Percentiles rank a stretch among this genome's conserved stretches.
Conservation (phyloP, 2,797 vertebrate genomes). For the Lepilemur ruficaudatus region DNA sequence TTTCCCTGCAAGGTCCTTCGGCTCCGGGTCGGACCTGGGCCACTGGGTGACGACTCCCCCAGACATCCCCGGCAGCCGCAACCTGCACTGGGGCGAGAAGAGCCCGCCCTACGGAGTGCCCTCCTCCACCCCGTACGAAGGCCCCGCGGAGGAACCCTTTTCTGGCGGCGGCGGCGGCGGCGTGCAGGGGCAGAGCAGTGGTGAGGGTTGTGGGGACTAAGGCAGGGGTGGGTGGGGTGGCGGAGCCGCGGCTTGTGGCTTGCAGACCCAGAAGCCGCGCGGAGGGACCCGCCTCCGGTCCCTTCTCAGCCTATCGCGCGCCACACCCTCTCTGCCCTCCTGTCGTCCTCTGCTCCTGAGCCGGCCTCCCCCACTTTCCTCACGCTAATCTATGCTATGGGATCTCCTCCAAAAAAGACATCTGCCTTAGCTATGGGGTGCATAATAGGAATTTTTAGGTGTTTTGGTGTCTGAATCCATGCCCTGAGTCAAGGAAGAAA, state of each 20-base stretch:
- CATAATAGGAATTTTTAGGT: neutral
- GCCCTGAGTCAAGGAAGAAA: neutral
- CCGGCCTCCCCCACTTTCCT: neutral
- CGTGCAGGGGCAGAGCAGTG: slow-evolving; percentile 23
- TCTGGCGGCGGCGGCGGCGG: slow-evolving; percentile 55
- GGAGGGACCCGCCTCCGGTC: neutral
- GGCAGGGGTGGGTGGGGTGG: neutral
- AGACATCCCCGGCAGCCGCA: slow-evolving; percentile 95
- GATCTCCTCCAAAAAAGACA: neutral
- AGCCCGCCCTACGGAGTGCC: slow-evolving; percentile 87
- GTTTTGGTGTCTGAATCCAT: neutral
- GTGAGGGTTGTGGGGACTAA: slow-evolving; percentile 12
- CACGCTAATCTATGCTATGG: accelerated
- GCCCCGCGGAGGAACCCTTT: slow-evolving; percentile 73
- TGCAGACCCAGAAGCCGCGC: neutral
- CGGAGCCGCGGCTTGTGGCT: accelerated
- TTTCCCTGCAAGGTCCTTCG: slow-evolving; percentile 87
- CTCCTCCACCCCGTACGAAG: slow-evolving; percentile 73
- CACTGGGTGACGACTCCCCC: slow-evolving; percentile 94
- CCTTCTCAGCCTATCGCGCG: neutral
- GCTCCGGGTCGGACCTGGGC: slow-evolving; percentile 85
- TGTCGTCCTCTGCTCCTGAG: slow-evolving; percentile 21
- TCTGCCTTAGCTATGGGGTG: neutral
- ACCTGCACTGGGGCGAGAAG: slow-evolving; percentile 91
- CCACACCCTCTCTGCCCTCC: slow-evolving; percentile 10